Base-by-base conservation (phyloP, 1,140 invertebrate genomes). In the Brachionus plicatilis region DNA sequence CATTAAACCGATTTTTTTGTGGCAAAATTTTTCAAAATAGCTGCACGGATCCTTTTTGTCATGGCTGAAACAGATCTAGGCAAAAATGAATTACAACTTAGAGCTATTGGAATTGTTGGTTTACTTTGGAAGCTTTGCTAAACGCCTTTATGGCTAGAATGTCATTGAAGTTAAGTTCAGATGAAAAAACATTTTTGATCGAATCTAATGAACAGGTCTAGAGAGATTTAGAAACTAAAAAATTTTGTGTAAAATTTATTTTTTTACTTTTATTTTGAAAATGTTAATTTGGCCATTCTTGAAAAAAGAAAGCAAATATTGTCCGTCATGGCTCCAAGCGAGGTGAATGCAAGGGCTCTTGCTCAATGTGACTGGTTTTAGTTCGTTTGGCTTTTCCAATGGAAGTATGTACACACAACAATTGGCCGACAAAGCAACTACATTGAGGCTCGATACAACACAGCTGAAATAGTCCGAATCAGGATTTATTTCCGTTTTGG, bases 301-400 rank as follows among this genome's bases (percentile, higher is more conserved):
- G 24, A 65, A 65, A 20, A 60, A 65, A 68, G 33, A 24, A 11
- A 82, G 33, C 29, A 82, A 65, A 17, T 60, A 65, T n/a, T 68
- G 17, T 24, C 50, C 79, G 17, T 82, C 79, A 37, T 82, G 50
- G 41, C 79, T 82, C 79, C 79, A 82, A 20, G 7, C 5, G 1
- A 65, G 17, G 5, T 47, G 24, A 41, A 65, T 60, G 41, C 79
- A 82, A 9, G 53, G 37, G 20, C 79, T 82, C 12, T 60, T 82
- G 53, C 53, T 68, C 24, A 45, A 60, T 7, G 20, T 65, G 3
- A 82, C 53, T 27, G 79, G 79, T 27, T 65, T 82, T 9, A 82
- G 53, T 56, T 82, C 79, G 24, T 82, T 82, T 20, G 79, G 79
- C 14, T 82, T 82, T 82, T 82, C 79, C 17, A 82, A 68, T 33